A percentile compares a stretch with the other conserved stretches of the same genome.
These are phyloP conservation scores for Lophochroa leadbeateri DNA, from an alignment of 2,113 vertebrate species.

Conservation along the genomic window DNA sequence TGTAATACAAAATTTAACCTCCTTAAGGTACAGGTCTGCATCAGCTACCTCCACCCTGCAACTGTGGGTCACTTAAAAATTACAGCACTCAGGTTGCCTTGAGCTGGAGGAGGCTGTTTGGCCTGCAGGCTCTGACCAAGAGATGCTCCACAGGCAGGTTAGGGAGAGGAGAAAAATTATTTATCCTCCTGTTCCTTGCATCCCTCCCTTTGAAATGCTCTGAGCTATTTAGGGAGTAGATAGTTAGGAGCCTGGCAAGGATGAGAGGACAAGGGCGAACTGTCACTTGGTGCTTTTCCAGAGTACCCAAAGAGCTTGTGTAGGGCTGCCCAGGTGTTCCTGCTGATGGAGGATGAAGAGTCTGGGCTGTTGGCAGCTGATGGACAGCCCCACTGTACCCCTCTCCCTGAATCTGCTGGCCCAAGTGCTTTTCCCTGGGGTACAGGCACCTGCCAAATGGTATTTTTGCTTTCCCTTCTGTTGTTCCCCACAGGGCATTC, in stretches of 20 bases:
- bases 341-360: neutral
- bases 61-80: neutral
- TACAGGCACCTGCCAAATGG: neutral
- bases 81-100: neutral
- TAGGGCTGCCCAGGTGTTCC: neutral
- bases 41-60: neutral
- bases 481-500: neutral
- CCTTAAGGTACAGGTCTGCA: neutral
- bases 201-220: neutral
- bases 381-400: neutral
- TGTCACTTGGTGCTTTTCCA: neutral
- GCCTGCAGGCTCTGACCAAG: neutral
- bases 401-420: neutral
- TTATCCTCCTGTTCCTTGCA: neutral
- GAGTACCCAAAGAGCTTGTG: neutral
- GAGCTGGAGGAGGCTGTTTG: neutral
- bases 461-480: neutral
- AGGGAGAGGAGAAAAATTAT: neutral
- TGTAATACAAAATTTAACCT: neutral
- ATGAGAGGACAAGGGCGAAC: neutral
- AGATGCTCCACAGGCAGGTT: neutral
- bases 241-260: neutral
- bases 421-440: neutral
- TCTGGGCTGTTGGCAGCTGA: neutral
- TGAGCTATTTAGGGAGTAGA: neutral